phyloP scores from a whole-genome alignment of 2,113 vertebrate genomes.

The Ochotona princeps region DNA sequence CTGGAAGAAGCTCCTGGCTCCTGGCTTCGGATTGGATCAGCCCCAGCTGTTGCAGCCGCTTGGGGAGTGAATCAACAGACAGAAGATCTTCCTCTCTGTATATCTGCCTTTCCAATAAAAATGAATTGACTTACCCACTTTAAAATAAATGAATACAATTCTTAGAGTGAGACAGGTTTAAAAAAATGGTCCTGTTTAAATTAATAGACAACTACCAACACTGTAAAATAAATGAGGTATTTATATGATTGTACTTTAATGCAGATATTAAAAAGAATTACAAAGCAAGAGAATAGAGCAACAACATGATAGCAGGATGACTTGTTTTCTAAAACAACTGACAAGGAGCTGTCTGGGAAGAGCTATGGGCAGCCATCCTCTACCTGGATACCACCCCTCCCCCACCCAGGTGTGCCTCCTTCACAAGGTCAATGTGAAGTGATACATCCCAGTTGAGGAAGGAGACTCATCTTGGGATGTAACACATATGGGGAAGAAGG shows the following conservation, averaged over 20 bases:
- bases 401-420: not conserved
- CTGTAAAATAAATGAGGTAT: not conserved
- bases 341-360: no score
- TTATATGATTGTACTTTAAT: not conserved
- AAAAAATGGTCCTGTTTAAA: not conserved
- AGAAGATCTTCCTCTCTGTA: no score
- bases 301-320: not conserved
- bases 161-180: not conserved
- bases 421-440: not conserved
- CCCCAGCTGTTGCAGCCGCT: no score
- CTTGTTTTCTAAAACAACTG: not conserved
- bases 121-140: not conserved
- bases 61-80: no score
- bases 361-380: not conserved
- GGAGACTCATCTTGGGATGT: no score
- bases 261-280: not conserved
- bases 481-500: no score
- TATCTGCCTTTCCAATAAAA: no score
- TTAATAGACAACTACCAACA: not conserved
- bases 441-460: not conserved
- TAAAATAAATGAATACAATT: not conserved
- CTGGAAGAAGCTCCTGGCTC: no score
- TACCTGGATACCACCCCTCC: rapidly evolving
- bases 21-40: no score
- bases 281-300: not conserved